Conservation (phyloP, 2,113 vertebrate species). For the Sinocyclocheilus anophthalmus region DNA sequence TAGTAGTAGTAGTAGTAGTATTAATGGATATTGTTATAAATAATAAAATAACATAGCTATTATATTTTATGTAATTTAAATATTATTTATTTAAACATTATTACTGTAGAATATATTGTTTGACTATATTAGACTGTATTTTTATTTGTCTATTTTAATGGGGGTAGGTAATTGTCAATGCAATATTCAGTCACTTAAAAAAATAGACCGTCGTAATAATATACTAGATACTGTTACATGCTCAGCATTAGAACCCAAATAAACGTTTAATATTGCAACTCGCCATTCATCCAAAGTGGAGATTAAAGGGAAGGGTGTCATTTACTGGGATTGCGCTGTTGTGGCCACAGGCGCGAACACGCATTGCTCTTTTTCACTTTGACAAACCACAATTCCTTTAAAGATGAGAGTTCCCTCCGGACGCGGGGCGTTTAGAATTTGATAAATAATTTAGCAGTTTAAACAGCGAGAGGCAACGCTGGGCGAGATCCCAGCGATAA, state of each 20-base stretch:
- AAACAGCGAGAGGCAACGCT: slow-evolving; percentile 62
- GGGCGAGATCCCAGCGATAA: slow-evolving; percentile 69
- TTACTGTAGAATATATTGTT: background rate
- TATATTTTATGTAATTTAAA: background rate
- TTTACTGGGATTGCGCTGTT: slow-evolving; percentile 70
- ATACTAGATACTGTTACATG: background rate
- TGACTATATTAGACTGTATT: background rate
- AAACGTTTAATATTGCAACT: slow-evolving; percentile 47
- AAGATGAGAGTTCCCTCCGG: slow-evolving; percentile 75
- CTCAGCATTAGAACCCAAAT: background rate
- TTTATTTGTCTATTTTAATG: background rate
- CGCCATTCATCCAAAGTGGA: slow-evolving; percentile 66
- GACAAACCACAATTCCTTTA: slow-evolving; percentile 66
- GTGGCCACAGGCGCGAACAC: slow-evolving; percentile 74
- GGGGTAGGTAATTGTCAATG: background rate
- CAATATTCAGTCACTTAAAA: background rate
- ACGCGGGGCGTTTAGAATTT: slow-evolving; percentile 71
- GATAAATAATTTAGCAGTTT: slow-evolving; percentile 81
- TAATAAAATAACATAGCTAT: background rate
- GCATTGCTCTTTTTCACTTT: slow-evolving; percentile 70
- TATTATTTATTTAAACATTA: background rate
- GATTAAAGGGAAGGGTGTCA: slow-evolving; percentile 74
- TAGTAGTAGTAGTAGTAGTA: no score
- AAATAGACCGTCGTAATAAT: background rate
- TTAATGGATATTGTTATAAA: background rate